A percentile compares a stretch with the other conserved stretches of the same genome.
Evolutionary conservation across 2,797 vertebrate species (phyloP).

Genomic region (Hybognathus amarus): DNA sequence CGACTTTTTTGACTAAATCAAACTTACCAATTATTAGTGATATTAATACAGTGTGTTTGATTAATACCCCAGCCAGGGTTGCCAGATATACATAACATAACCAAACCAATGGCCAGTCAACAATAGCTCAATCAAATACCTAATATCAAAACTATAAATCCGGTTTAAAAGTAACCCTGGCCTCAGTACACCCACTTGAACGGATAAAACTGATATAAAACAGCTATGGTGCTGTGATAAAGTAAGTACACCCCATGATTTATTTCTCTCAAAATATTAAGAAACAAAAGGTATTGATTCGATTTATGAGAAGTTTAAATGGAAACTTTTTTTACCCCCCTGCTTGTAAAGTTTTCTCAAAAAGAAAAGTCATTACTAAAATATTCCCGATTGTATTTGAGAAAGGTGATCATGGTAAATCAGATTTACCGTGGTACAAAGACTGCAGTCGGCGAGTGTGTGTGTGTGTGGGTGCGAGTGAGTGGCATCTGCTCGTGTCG

Average conservation of each 20-base stretch:
- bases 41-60: background rate
- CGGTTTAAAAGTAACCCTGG: background rate
- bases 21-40: background rate
- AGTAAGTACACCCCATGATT: background rate
- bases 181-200: background rate
- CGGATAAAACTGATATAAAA: background rate
- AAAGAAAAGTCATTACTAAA: background rate
- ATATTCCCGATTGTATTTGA: background rate
- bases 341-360: background rate
- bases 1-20: background rate
- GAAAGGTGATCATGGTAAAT: background rate
- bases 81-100: background rate
- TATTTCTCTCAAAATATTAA: background rate
- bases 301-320: background rate
- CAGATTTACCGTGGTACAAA: conserved; percentile 13
- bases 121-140: background rate
- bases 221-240: background rate
- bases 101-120: background rate
- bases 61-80: background rate
- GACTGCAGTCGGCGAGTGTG: background rate
- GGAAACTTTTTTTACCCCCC: background rate
- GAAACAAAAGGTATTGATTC: background rate
- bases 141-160: background rate
- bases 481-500: conserved; percentile 47
- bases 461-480: conserved; percentile 30